A percentile compares a stretch with the other conserved stretches of the same genome.
Evolutionary conservation across 1,140 invertebrate species (phyloP).

Genomic region (Drosophila littoralis): DNA sequence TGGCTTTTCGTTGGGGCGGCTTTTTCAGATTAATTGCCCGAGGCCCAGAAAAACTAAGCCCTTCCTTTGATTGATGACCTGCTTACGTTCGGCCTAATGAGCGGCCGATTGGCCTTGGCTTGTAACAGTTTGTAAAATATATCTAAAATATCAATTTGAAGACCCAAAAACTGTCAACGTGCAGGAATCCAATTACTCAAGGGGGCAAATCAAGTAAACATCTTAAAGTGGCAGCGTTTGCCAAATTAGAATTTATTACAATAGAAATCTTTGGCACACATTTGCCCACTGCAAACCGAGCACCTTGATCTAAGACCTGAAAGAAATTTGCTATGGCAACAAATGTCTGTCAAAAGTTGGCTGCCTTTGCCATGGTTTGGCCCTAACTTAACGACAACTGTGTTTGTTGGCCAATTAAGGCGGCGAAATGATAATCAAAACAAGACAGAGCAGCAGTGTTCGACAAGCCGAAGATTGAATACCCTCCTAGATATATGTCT

Average conservation of each 20-base stretch:
- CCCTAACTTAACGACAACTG: slow-evolving; percentile 11
- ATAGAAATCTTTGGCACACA: not conserved
- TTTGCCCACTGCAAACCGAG: not conserved
- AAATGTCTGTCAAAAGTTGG: slow-evolving; percentile 10
- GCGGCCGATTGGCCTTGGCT: not conserved
- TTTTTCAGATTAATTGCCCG: slow-evolving; percentile 24
- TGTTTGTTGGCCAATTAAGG: slow-evolving; percentile 61
- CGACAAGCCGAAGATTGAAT: not conserved
- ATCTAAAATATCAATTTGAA: not conserved
- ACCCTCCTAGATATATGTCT: not conserved
- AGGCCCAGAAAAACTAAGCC: not conserved
- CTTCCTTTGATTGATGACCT: slow-evolving; percentile 29
- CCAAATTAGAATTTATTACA: not conserved
- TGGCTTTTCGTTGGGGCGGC: not conserved
- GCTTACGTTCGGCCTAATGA: not conserved
- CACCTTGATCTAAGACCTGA: slow-evolving; percentile 7
- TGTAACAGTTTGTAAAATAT: slow-evolving; percentile 1
- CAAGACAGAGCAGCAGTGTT: not conserved
- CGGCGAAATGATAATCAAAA: slow-evolving; percentile 53
- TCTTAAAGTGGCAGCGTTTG: not conserved
- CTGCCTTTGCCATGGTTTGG: not conserved
- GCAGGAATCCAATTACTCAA: not conserved
- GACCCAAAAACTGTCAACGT: slow-evolving; percentile 7
- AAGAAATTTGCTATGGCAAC: slow-evolving; percentile 2
- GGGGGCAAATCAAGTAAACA: not conserved